Conservation (phyloP, 2,888 invertebrate species). For the Serripes groenlandicus region DNA sequence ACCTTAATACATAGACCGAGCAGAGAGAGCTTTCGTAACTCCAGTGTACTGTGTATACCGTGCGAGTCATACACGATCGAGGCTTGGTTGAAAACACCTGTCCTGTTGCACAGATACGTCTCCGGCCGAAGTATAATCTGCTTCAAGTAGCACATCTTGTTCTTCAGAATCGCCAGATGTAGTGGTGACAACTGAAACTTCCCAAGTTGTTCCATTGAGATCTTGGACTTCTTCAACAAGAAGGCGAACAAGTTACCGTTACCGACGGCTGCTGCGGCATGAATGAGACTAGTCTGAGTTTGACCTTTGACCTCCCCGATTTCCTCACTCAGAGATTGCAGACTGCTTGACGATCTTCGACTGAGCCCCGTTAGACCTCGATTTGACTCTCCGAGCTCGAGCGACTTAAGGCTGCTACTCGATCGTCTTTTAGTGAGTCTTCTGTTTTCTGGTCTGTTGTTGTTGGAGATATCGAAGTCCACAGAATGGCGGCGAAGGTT, state of each 20-base stretch:
- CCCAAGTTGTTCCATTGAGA: slow-evolving; percentile 52
- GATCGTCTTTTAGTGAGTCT: slow-evolving; percentile 37
- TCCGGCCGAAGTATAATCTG: slow-evolving; percentile 61
- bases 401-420: slow-evolving; percentile 48
- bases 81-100: slow-evolving; percentile 50
- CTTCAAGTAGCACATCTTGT: slow-evolving; percentile 59
- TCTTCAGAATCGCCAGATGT: slow-evolving; percentile 59
- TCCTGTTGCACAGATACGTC: slow-evolving; percentile 41
- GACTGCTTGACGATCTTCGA: slow-evolving; percentile 37
- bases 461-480: slow-evolving; percentile 20
- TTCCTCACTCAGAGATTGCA: slow-evolving; percentile 51
- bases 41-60: slow-evolving; percentile 29
- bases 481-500: slow-evolving; percentile 51
- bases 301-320: slow-evolving; percentile 47
- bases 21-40: slow-evolving; percentile 45
- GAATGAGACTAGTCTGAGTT: slow-evolving; percentile 62
- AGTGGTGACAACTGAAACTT: slow-evolving; percentile 62
- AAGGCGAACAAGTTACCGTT: slow-evolving; percentile 45
- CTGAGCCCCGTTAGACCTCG: slow-evolving; percentile 33
- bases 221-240: slow-evolving; percentile 43
- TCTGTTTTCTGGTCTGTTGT: neutral
- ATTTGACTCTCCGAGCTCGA: slow-evolving; percentile 37
- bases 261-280: slow-evolving; percentile 62
- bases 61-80: slow-evolving; percentile 16
- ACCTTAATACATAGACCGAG: slow-evolving; percentile 61